Evolutionary conservation across 64 coral and sea anemone genomes (phyloP).

Genomic region (Porites australiensis): DNA sequence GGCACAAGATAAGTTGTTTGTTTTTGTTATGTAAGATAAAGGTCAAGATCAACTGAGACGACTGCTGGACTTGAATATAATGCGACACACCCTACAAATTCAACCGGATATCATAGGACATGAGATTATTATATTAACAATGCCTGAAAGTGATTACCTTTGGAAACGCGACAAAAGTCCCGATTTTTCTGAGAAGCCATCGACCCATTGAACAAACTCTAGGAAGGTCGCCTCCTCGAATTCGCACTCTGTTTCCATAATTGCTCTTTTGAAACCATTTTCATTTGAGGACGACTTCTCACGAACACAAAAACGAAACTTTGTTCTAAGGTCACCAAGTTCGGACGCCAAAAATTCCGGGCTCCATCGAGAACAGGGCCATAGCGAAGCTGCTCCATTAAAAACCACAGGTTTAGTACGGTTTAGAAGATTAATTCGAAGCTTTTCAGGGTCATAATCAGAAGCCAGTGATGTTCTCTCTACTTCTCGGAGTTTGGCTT

Average conservation of each 20-base stretch:
- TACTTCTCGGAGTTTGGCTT: background rate
- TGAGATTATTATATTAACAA: too few species aligned
- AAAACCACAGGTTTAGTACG: slow-evolving; percentile 72
- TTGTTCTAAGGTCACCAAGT: slow-evolving; percentile 74
- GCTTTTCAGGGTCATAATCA: slow-evolving; percentile 36
- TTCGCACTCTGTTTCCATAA: slow-evolving; percentile 93
- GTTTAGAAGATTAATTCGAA: slow-evolving; percentile 52
- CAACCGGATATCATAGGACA: too few species aligned
- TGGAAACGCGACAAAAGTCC: slow-evolving; percentile 64
- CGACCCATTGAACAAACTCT: slow-evolving; percentile 86
- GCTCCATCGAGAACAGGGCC: slow-evolving; percentile 82
- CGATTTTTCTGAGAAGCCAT: slow-evolving; percentile 29
- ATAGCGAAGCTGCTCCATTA: slow-evolving; percentile 58
- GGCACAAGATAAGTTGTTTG: slow-evolving; percentile 34
- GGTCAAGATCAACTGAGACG: slow-evolving; percentile 15
- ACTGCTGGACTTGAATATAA: slow-evolving; percentile 8
- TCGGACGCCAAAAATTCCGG: slow-evolving; percentile 75
- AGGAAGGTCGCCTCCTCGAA: slow-evolving; percentile 80
- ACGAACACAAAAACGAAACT: slow-evolving; percentile 83
- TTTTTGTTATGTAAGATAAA: slow-evolving; percentile 16
- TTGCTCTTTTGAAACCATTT: slow-evolving; percentile 13
- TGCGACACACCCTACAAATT: background rate
- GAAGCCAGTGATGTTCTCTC: slow-evolving; percentile 39
- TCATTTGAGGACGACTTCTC: slow-evolving; percentile 27
- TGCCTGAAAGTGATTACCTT: slow-evolving; percentile 38